Percentiles rank a stretch among this genome's conserved stretches.
These are phyloP conservation scores for Melitaea athalia DNA, from an alignment of 2,888 invertebrate species.

Conservation along the genomic window DNA sequence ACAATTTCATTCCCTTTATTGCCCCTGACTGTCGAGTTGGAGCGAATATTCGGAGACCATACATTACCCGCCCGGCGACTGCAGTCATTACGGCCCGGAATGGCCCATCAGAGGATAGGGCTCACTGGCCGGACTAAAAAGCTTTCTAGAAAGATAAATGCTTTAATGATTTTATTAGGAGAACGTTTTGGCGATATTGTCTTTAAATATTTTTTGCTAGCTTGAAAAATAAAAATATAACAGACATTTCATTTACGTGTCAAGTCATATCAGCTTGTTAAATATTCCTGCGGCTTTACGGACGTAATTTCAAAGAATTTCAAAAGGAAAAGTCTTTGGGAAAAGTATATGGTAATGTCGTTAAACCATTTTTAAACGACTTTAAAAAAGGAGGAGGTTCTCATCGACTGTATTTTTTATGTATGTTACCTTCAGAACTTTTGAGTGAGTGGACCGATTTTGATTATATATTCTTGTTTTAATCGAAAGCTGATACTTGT, in stretches of 20 bases:
- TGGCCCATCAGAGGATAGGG: conserved; percentile 15
- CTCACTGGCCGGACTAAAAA: conserved; percentile 17
- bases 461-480: too few species aligned
- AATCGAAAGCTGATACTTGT: too few species aligned
- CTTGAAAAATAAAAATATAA: not conserved
- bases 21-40: conserved; percentile 1
- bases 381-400: too few species aligned
- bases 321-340: not conserved
- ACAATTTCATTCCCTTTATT: conserved; percentile 17
- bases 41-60: conserved; percentile 14
- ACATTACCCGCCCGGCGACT: conserved; percentile 17
- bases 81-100: conserved; percentile 25
- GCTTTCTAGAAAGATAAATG: conserved; percentile 22
- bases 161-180: conserved; percentile 14
- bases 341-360: too few species aligned
- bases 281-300: not conserved
- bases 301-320: not conserved
- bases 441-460: too few species aligned
- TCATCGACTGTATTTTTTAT: too few species aligned
- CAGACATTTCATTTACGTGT: not conserved
- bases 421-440: too few species aligned
- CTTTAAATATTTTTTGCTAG: not conserved
- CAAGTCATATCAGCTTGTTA: too few species aligned
- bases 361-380: too few species aligned
- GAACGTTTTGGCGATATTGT: not conserved